Evolutionary conservation across 2,797 vertebrate genomes (phyloP), one percentile per base, ranked within the genome.

Genomic region (Helarctos malayanus): DNA sequence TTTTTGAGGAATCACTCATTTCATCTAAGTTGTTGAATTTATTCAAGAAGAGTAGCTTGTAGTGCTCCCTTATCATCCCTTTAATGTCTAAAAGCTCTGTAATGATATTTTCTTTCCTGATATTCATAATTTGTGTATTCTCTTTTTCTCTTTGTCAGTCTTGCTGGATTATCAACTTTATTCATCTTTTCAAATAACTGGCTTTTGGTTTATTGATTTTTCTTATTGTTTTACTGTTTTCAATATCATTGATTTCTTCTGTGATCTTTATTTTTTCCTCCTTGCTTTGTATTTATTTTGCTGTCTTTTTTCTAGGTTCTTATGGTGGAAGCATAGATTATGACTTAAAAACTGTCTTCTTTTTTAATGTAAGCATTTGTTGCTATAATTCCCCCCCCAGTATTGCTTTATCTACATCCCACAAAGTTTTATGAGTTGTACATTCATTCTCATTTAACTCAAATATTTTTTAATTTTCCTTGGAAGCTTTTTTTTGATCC

Each of bases 391-490:
- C 19, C 45, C 3, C 10, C 38, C 41, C 35, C 25, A 21, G 0
- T n/a, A 95, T 15, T 78, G 41, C 21, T 57, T 82, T 91, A 83
- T 69, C 23, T 83, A 16, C 29, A 87, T 83, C n/a, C 61, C 23
- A 94, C 61, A 83, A 61, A 69, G 49, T 88, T 65, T 91, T 35
- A 59, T 76, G 52, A 54, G n/a, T 79, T 38, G 11, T 52, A 38
- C 80, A 59, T 93, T 35, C 29, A 78, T 88, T 78, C 82, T 94
- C 23, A 71, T 56, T 32, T 71, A 61, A 29, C 61, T 56, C 68
- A 92, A 61, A 82, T 83, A 47, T 61, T 69, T 92, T 82, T 18
- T 57, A 83, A 83, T 61, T 94, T 82, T 76, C 56, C 16, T 76
- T 68, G 21, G 68, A 91, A 94, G 2, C 65, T 86, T 87, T 57